phyloP scores from a whole-genome alignment of 2,113 vertebrate species.

The Carollia perspicillata region DNA sequence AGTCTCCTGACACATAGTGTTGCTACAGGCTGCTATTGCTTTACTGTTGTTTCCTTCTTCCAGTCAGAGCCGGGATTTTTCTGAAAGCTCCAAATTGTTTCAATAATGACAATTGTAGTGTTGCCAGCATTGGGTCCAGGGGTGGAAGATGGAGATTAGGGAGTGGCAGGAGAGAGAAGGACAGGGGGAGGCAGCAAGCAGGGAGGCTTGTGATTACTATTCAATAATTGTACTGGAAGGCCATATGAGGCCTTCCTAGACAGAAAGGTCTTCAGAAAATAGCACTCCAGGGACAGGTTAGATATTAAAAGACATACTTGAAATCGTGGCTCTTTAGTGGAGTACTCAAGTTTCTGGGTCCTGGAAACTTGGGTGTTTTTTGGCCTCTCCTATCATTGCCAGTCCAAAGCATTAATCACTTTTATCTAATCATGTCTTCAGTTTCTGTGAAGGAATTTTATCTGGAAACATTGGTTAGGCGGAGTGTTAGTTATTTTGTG shows the following conservation, averaged over 20 bases:
- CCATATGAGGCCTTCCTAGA: background rate
- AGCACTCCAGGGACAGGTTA: background rate
- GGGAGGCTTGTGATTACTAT: background rate
- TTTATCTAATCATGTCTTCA: background rate
- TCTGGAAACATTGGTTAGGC: background rate
- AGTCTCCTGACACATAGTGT: background rate
- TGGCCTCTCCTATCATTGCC: background rate
- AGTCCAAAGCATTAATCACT: background rate
- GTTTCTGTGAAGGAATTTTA: background rate
- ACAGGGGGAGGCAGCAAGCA: background rate
- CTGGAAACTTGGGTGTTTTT: background rate
- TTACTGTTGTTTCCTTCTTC: background rate
- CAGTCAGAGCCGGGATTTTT: background rate
- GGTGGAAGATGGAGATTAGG: background rate
- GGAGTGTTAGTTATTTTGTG: background rate
- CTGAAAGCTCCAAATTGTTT: background rate
- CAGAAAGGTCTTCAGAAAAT: constrained; percentile 16
- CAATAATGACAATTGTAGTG: background rate
- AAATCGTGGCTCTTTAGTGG: background rate
- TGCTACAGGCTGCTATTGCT: background rate
- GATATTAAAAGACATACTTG: background rate
- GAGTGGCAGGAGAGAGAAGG: background rate
- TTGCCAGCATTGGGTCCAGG: background rate
- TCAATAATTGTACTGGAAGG: background rate
- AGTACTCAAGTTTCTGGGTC: background rate